These are phyloP conservation scores for Trogon melanurus DNA, from an alignment of 2,113 vertebrate species.

Conservation along the genomic window DNA sequence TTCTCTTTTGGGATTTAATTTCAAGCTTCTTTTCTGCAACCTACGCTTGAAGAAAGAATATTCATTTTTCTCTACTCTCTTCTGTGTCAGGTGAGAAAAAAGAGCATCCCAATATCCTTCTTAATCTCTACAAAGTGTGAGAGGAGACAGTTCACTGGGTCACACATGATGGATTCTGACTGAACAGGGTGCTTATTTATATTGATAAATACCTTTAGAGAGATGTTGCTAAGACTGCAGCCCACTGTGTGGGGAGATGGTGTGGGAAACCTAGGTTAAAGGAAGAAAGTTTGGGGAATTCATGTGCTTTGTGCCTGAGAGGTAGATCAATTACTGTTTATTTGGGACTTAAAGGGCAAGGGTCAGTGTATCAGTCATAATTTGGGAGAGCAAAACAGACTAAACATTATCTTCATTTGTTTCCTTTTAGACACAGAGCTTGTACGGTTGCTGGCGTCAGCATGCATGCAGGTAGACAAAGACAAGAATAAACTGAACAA, in stretches of 20 bases:
- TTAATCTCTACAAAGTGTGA: not conserved
- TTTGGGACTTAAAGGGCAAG: not conserved
- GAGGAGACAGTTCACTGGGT: not conserved
- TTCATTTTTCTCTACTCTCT: conserved; percentile 33
- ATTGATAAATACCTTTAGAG: not conserved
- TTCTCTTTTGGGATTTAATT: conserved; percentile 58
- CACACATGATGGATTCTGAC: not conserved
- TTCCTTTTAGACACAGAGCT: conserved; percentile 90
- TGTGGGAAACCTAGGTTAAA: not conserved
- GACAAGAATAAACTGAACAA: conserved; percentile 85
- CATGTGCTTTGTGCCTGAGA: not conserved
- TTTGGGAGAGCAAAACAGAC: not conserved
- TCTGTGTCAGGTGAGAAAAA: conserved; percentile 65
- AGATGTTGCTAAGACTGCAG: not conserved
- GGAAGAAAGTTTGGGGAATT: not conserved
- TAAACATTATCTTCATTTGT: not conserved
- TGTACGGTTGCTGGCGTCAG: conserved; percentile 92
- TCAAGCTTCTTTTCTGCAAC: conserved; percentile 41
- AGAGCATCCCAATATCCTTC: not conserved
- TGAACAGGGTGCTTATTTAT: not conserved
- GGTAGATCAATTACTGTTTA: not conserved
- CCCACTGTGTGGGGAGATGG: not conserved
- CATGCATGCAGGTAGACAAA: conserved; percentile 95
- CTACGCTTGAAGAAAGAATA: conserved; percentile 21
- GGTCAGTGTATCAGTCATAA: not conserved